phyloP scores from a whole-genome alignment of 2,113 vertebrate genomes.

The Chionomys nivalis region DNA sequence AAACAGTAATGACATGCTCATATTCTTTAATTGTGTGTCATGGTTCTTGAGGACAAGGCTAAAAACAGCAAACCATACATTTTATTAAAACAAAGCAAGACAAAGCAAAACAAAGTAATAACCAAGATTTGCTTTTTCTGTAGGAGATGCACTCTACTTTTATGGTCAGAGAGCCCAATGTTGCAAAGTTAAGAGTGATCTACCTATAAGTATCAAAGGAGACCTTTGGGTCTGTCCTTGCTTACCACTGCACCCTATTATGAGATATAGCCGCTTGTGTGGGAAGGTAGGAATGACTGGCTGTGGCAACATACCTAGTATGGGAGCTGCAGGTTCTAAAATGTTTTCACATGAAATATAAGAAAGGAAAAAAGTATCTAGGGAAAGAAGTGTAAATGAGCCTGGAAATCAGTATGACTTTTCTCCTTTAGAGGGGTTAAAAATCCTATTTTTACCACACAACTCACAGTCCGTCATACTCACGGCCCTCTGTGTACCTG shows the following conservation, averaged over 20 bases:
- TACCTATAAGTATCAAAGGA: slow-evolving; percentile 76
- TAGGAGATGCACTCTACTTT: slow-evolving; percentile 19
- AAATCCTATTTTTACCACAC: slow-evolving; percentile 65
- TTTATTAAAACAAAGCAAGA: slow-evolving; percentile 10
- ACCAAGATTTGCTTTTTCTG: slow-evolving; percentile 45
- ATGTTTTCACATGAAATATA: slow-evolving; percentile 84
- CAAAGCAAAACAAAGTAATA: neutral
- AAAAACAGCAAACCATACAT: neutral
- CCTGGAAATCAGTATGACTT: slow-evolving; percentile 67
- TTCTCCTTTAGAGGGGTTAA: slow-evolving; percentile 63
- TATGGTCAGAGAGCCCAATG: neutral
- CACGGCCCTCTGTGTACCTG: slow-evolving; percentile 71
- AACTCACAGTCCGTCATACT: slow-evolving; percentile 74
- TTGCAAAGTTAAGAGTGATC: slow-evolving; percentile 42
- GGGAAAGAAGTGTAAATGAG: slow-evolving; percentile 82
- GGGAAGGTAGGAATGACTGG: slow-evolving; percentile 85
- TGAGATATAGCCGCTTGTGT: slow-evolving; percentile 84
- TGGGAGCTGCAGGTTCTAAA: slow-evolving; percentile 85
- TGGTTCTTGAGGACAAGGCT: slow-evolving; percentile 31
- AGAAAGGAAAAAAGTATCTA: slow-evolving; percentile 71
- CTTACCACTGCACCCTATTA: slow-evolving; percentile 81
- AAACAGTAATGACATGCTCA: neutral
- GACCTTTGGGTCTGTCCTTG: slow-evolving; percentile 81
- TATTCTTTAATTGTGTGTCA: neutral
- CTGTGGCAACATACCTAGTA: slow-evolving; percentile 84